Evolutionary conservation across 2,888 invertebrate genomes (phyloP), one percentile per base, ranked within the genome.

Genomic region (Limnephilus lunatus): DNA sequence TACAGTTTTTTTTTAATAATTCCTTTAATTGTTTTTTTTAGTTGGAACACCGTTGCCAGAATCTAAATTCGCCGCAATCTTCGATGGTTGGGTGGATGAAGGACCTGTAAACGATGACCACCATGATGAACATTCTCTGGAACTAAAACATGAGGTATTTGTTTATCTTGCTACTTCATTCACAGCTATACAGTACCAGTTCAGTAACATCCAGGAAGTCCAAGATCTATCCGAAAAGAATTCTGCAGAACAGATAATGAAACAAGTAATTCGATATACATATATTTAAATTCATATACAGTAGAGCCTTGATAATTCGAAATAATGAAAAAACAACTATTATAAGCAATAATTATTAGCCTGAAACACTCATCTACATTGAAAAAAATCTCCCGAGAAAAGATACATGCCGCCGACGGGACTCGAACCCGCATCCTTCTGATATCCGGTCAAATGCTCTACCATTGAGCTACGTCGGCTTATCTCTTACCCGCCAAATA

Each of bases 31-130:
- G 53, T 81, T 80, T 30, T 91, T n/a, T 94, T 12, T 92, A 97
- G 97, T 97, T 94, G 97, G 97, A 91, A 96, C 96, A 19, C 96
- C 96, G 0, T 94, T 96, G 90, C 95, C 96, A 15, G 97, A 98
- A 94, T 97, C 98, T 35, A 96, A 97, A 82, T 98, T 97, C 95
- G 97, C 98, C 19, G 97, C 97, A 94, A 96, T 98, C 90, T 97
- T 98, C 93, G 97, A 98, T 94, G 98, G 98, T 81, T 98, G 98
- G 98, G 96, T 98, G 19, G 97, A 98, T 94, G 97, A 97, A 93
- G 95, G 95, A 89, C 95, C 96, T 35, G 95, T 96, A 91, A 96
- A 96, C 94, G 96, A 96, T 91, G 94, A 95, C n/a, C 96, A 96
- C 93, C 96, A 96, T 94, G 96, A 96, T 94, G 95, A 95, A 94